phyloP scores from a whole-genome alignment of 2,888 invertebrate genomes.

The Hydrotaea cyrtoneurina region DNA sequence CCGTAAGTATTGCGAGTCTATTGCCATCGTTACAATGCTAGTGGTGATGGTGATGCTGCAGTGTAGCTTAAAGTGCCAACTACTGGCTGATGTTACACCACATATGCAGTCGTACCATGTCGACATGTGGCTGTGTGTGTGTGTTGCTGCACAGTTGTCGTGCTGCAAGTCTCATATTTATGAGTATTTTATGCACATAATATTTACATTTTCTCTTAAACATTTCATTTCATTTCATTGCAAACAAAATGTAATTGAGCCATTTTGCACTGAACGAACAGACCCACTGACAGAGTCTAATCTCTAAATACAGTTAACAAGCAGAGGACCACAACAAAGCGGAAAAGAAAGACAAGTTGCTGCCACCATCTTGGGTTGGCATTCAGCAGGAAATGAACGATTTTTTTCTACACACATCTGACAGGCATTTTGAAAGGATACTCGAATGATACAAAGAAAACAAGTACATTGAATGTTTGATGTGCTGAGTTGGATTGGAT shows the following conservation, averaged over 20 bases:
- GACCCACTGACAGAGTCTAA: slow-evolving; percentile 11
- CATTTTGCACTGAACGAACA: slow-evolving; percentile 5
- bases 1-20: not conserved
- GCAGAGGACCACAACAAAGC: not conserved
- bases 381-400: no score
- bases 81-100: slow-evolving; percentile 7
- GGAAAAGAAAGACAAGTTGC: slow-evolving; percentile 1
- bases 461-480: no score
- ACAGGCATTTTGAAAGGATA: no score
- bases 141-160: no score
- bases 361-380: not conserved
- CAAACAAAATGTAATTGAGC: slow-evolving; percentile 57
- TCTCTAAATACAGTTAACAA: not conserved
- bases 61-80: slow-evolving; percentile 17
- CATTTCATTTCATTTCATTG: slow-evolving; percentile 55
- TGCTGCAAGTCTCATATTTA: slow-evolving; percentile 45
- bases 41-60: not conserved
- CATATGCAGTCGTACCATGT: not conserved
- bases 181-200: slow-evolving; percentile 57
- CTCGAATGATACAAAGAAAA: no score
- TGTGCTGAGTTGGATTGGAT: no score
- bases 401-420: not conserved
- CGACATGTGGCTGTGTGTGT: no score
- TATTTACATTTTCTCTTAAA: slow-evolving; percentile 60
- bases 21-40: not conserved